Percentiles rank a stretch among this genome's conserved stretches.
Evolutionary conservation across 2,113 vertebrate genomes (phyloP).

Genomic region (Alligator mississippiensis): DNA sequence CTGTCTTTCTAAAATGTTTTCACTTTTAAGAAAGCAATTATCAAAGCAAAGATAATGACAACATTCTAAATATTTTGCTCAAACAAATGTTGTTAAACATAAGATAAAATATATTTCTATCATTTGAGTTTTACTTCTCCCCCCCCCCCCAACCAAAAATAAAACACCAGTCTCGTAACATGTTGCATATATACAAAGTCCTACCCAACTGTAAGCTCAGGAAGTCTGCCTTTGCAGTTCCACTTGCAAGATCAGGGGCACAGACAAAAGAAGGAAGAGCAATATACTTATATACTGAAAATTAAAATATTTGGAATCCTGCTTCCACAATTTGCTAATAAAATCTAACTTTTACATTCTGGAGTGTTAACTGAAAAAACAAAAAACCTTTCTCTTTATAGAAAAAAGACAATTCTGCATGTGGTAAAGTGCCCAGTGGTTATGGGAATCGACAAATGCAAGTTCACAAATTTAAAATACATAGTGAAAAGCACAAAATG

Average conservation of each 20-base stretch:
- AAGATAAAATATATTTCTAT: not conserved
- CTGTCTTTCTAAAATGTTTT: conserved; percentile 8
- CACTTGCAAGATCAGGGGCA: not conserved
- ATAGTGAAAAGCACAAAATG: not conserved
- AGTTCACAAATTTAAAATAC: not conserved
- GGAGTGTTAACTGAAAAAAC: not conserved
- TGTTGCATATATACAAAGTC: not conserved
- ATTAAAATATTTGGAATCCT: not conserved
- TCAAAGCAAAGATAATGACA: not conserved
- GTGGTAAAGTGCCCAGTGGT: not conserved
- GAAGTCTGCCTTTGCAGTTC: not conserved
- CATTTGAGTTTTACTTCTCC: not conserved
- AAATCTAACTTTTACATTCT: not conserved
- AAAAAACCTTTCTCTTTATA: accelerated
- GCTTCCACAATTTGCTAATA: not conserved
- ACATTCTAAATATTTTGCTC: not conserved
- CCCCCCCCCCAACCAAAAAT: not conserved
- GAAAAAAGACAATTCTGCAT: not conserved
- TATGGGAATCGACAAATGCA: not conserved
- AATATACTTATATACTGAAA: not conserved
- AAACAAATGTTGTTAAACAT: not conserved
- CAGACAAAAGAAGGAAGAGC: not conserved
- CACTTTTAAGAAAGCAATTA: not conserved
- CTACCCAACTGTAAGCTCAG: not conserved
- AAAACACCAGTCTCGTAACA: not conserved